A percentile compares a stretch with the other conserved stretches of the same genome.
Conservation (phyloP, 1,140 invertebrate species). For the Lepidurus arcticus region DNA sequence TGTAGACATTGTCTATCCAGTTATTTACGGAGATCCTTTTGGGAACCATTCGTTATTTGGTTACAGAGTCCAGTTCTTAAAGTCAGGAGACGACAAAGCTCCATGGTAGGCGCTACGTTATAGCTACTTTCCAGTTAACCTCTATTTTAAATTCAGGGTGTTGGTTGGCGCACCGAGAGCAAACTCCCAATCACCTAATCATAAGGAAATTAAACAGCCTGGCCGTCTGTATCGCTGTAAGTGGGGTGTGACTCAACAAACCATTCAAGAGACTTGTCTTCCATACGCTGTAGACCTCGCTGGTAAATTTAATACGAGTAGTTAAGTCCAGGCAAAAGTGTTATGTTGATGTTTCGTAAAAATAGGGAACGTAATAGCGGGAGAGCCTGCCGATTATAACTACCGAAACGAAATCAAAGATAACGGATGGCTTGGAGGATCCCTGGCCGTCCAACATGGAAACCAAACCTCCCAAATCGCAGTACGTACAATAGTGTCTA, state of each 20-base stretch:
- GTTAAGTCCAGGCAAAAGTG: neutral
- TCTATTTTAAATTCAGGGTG: constrained; percentile 33
- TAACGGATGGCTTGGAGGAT: constrained; percentile 38
- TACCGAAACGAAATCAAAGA: constrained; percentile 36
- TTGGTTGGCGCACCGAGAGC: constrained; percentile 39
- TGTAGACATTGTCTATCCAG: constrained; percentile 28
- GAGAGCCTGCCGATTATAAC: neutral
- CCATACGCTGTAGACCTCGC: constrained; percentile 34
- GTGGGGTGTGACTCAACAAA: neutral
- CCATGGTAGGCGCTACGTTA: neutral
- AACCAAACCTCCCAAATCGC: constrained; percentile 34
- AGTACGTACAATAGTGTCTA: constrained; percentile 30
- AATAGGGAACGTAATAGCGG: neutral
- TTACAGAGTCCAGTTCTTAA: constrained; percentile 30
- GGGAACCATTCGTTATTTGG: constrained; percentile 26
- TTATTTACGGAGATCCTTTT: constrained; percentile 31
- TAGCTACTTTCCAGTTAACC: neutral
- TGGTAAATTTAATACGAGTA: constrained; percentile 24
- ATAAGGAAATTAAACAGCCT: constrained; percentile 36
- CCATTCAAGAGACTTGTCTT: constrained; percentile 32
- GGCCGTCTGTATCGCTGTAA: constrained; percentile 38
- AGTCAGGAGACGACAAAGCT: neutral
- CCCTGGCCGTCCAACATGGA: constrained; percentile 32
- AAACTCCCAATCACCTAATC: constrained; percentile 36
- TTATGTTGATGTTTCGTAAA: neutral